Conservation (phyloP, 2,797 vertebrate genomes). For the Sebastes cheni region DNA sequence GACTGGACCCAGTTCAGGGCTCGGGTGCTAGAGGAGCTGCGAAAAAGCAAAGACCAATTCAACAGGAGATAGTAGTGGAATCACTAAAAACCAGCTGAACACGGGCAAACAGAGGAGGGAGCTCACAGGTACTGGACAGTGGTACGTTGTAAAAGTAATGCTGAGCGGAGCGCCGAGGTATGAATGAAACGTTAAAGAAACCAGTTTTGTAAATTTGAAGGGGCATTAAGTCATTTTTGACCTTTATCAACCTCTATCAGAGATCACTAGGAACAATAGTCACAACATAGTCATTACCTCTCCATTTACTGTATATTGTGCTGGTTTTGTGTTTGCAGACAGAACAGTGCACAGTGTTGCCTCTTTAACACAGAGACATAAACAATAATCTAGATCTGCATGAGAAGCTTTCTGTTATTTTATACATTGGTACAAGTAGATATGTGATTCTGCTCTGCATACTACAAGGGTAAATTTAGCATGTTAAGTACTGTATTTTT, state of each 20-base stretch:
- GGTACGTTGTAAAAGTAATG: not conserved
- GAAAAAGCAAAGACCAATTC: constrained; percentile 89
- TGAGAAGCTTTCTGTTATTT: constrained; percentile 1
- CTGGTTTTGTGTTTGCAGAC: not conserved
- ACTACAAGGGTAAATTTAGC: not conserved
- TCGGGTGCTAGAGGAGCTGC: constrained; percentile 89
- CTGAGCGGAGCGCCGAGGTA: constrained; percentile 6
- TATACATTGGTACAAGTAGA: not conserved
- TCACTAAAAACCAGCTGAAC: not conserved
- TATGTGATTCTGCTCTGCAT: not conserved
- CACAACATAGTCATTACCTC: not conserved
- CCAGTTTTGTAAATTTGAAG: constrained; percentile 1
- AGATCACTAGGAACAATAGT: constrained; percentile 3
- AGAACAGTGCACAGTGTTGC: not conserved
- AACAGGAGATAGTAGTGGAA: constrained; percentile 82
- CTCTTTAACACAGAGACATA: not conserved
- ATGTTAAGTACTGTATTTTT: constrained; percentile 13
- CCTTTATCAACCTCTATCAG: not conserved
- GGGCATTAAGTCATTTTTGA: constrained; percentile 29
- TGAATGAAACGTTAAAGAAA: not conserved
- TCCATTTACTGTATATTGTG: constrained; percentile 7
- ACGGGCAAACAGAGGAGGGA: not conserved
- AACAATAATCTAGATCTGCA: constrained; percentile 16
- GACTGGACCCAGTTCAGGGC: constrained; percentile 87
- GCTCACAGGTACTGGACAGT: not conserved